A percentile compares a stretch with the other conserved stretches of the same genome.
Evolutionary conservation across 2,888 invertebrate genomes (phyloP).

Genomic region (Argyresthia albistria): DNA sequence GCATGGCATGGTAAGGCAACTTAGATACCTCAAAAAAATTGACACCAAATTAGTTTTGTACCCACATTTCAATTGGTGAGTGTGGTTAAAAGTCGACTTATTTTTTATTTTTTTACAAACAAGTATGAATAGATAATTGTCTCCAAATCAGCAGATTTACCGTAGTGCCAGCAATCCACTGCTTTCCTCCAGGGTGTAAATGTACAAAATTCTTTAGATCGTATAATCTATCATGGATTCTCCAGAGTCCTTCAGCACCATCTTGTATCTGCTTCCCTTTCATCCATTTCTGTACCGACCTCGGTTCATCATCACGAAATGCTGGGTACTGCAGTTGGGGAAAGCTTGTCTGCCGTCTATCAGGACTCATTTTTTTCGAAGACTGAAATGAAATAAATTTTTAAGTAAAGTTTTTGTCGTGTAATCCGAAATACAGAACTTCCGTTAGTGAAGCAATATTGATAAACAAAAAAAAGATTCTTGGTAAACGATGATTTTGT

Average conservation of each 20-base stretch:
- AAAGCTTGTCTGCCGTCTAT: conserved; percentile 47
- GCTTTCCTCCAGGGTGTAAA: conserved; percentile 89
- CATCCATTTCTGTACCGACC: conserved; percentile 72
- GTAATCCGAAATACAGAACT: too few relatives aligned
- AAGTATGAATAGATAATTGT: too few relatives aligned
- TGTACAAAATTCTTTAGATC: conserved; percentile 86
- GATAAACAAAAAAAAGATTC: too few relatives aligned
- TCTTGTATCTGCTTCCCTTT: conserved; percentile 77
- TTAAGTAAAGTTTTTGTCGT: too few relatives aligned
- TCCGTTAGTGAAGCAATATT: too few relatives aligned
- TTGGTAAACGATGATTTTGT: too few relatives aligned
- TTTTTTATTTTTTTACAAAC: too few relatives aligned
- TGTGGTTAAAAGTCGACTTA: too few relatives aligned
- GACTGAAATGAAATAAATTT: not conserved
- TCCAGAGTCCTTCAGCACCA: conserved; percentile 84
- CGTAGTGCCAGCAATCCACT: conserved; percentile 81
- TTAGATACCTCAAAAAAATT: too few relatives aligned
- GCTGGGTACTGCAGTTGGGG: conserved; percentile 65
- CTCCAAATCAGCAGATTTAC: conserved; percentile 43
- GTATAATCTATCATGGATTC: conserved; percentile 84
- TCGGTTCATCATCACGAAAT: conserved; percentile 45
- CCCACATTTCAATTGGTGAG: too few relatives aligned
- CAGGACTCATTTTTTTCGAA: conserved; percentile 30
- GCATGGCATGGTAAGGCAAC: too few relatives aligned
- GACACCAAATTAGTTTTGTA: too few relatives aligned